These are phyloP conservation scores for Dermatemys mawii DNA, from an alignment of 2,113 vertebrate genomes.

Conservation along the genomic window DNA sequence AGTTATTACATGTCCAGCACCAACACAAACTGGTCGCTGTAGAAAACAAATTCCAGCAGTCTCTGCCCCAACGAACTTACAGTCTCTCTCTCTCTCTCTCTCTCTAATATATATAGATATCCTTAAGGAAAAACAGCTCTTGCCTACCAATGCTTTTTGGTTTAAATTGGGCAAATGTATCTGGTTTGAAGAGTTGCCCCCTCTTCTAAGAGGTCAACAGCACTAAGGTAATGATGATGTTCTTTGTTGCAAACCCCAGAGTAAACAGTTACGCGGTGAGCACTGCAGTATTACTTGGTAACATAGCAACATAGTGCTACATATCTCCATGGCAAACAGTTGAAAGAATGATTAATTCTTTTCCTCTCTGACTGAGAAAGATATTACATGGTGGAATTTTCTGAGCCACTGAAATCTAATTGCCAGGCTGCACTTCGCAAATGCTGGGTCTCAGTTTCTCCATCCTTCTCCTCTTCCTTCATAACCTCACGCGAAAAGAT, in stretches of 20 bases:
- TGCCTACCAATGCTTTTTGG: not conserved
- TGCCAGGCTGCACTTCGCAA: not conserved
- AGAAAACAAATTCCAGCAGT: not conserved
- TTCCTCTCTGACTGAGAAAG: not conserved
- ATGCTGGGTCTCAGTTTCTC: not conserved
- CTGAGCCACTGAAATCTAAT: not conserved
- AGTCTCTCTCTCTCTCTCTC: not conserved
- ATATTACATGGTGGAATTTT: too few species aligned
- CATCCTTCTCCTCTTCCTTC: not conserved
- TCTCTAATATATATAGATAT: not conserved
- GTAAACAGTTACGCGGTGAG: not conserved
- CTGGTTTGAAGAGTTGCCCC: not conserved
- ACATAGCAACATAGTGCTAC: slow-evolving; percentile 12
- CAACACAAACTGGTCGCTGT: not conserved
- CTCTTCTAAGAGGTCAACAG: not conserved
- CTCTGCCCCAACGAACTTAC: not conserved
- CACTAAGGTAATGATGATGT: not conserved
- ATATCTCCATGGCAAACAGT: not conserved
- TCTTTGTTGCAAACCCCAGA: not conserved
- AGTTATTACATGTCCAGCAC: not conserved
- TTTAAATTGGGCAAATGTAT: not conserved
- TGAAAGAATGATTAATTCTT: not conserved
- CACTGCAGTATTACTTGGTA: not conserved
- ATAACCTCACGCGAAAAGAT: not conserved
- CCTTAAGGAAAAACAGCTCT: not conserved